Conservation (phyloP, 2,888 invertebrate species). For the Abrostola triplasia region DNA sequence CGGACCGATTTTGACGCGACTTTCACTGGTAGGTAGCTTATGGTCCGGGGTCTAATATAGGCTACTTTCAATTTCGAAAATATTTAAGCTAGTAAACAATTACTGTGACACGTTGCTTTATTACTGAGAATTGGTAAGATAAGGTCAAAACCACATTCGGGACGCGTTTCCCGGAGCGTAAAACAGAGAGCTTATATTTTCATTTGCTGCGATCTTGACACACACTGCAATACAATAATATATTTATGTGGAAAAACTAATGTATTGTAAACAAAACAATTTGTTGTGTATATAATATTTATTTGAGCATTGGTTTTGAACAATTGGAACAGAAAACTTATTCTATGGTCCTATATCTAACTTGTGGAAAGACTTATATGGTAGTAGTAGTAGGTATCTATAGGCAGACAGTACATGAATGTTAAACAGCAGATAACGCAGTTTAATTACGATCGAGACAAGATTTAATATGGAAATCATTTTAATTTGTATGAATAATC, state of each 20-base stretch:
- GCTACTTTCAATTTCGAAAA: no score
- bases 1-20: no score
- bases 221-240: neutral
- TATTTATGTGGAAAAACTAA: neutral
- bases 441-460: constrained; percentile 6
- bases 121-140: no score
- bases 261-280: constrained; percentile 3
- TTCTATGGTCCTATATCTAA: constrained; percentile 43
- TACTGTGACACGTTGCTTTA: no score
- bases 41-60: no score
- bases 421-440: constrained; percentile 29
- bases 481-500: constrained; percentile 6
- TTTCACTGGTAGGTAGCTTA: no score
- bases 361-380: constrained; percentile 50
- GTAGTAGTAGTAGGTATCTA: constrained; percentile 16
- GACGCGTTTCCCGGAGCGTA: no score
- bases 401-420: constrained; percentile 23
- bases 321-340: constrained; percentile 35
- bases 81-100: no score
- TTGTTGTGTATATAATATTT: constrained; percentile 38
- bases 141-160: no score
- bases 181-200: no score
- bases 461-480: constrained; percentile 12
- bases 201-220: no score
- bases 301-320: constrained; percentile 62